Evolutionary conservation across 2,888 invertebrate genomes (phyloP), one percentile per base, ranked within the genome.

Genomic region (Augiades crinisus): DNA sequence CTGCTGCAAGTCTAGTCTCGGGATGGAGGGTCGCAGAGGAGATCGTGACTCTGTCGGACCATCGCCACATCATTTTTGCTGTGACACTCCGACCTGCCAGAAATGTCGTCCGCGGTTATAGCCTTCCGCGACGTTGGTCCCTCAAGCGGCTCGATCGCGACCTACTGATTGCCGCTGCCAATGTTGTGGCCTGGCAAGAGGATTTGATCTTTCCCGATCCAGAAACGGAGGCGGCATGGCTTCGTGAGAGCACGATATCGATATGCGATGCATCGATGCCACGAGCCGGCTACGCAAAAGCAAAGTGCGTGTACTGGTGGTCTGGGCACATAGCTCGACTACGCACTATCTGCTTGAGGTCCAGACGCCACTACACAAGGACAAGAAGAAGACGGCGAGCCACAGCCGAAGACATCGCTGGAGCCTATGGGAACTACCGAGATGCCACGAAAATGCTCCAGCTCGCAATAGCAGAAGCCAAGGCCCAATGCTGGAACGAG

Each of bases 261-360:
- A 50, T 60, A 1, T 60, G 60, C 30, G 50, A 58, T 7, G 44
- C n/a, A 5, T 5, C 3, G 6, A 22, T 22, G 22, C 22, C 22
- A 22, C 22, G 22, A n/a, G n/a, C n/a, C n/a, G n/a, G n/a, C n/a
- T n/a, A n/a, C n/a, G n/a, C n/a, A n/a, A n/a, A n/a, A n/a, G n/a
- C n/a, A n/a, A n/a, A n/a, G n/a, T n/a, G n/a, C 1, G 41, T 46
- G 7, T 54, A 58, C 16, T 57, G 57, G 57, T 57, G 57, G 55
- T 36, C 47, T 1, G 8, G 8, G 8, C 36, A 50, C 5, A 49
- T 57, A 5, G 43, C 50, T 6, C 24, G 7, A 8, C 27, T 57
- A 4, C 52, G 54, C 5, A 2, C 1, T 2, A 10, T 16, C 0
- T 56, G 56, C 19, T 7, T 51, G n/a, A n/a, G 31, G 2, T n/a